These are phyloP conservation scores for Pangasius djambal DNA, from an alignment of 2,797 vertebrate species.

Conservation along the genomic window DNA sequence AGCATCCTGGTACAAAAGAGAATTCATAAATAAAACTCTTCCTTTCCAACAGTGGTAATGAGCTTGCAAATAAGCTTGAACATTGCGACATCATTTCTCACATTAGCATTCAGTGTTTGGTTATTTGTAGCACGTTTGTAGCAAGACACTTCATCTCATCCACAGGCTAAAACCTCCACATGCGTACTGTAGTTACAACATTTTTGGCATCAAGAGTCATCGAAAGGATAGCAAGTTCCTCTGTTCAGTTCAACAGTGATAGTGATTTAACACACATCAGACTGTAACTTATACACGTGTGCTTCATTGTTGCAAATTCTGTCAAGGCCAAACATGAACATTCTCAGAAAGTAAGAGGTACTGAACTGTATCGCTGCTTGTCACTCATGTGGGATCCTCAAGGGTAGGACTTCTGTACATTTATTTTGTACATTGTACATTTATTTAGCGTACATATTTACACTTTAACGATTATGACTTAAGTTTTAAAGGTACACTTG, in stretches of 20 bases:
- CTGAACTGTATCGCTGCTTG: neutral
- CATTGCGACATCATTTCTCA: neutral
- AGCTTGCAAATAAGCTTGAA: conserved; percentile 10
- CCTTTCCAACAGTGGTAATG: conserved; percentile 46
- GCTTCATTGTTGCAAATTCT: neutral
- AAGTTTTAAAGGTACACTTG: neutral
- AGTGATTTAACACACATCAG: conserved; percentile 1
- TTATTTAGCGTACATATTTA: neutral
- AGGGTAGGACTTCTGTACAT: neutral
- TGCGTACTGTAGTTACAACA: conserved; percentile 14
- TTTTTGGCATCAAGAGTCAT: conserved; percentile 34
- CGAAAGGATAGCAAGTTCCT: neutral
- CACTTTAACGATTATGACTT: neutral
- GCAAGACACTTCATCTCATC: neutral
- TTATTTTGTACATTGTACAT: neutral
- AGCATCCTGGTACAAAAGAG: conserved; percentile 52
- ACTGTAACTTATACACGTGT: neutral
- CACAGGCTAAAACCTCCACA: conserved; percentile 25
- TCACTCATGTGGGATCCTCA: neutral
- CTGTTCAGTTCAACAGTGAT: neutral
- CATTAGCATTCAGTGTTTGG: conserved; percentile 29
- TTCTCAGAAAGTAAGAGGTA: neutral
- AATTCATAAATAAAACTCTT: conserved; percentile 52
- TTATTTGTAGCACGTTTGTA: conserved; percentile 23
- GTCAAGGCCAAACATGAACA: neutral